Evolutionary conservation across 1,140 invertebrate genomes (phyloP).

Genomic region (Atta cephalotes): DNA sequence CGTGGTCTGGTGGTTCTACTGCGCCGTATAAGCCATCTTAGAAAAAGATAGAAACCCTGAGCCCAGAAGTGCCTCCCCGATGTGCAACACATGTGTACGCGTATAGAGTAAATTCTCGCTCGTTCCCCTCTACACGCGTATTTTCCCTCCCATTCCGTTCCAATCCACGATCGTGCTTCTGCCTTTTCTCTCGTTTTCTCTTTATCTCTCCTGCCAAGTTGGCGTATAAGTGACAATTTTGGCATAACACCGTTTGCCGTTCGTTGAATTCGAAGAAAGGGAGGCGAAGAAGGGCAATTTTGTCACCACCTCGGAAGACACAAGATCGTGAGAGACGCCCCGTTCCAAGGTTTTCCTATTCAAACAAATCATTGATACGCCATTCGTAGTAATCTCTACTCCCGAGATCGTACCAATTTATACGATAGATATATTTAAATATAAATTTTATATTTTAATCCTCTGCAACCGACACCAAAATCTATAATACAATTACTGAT

Average conservation of each 20-base stretch:
- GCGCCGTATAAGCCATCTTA: constrained; percentile 66
- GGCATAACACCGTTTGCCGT: constrained; percentile 35
- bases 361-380: constrained; percentile 31
- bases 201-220: constrained; percentile 42
- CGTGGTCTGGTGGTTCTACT: constrained; percentile 54
- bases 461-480: too few species aligned
- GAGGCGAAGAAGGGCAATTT: constrained; percentile 64
- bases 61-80: constrained; percentile 57
- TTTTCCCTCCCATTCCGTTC: not conserved
- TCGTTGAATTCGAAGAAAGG: constrained; percentile 32
- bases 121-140: too few species aligned
- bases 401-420: not conserved
- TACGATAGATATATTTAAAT: not conserved
- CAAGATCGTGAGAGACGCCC: not conserved
- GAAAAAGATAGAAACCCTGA: constrained; percentile 58
- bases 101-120: constrained; percentile 39
- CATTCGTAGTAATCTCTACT: not conserved
- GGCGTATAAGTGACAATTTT: constrained; percentile 62
- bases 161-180: not conserved
- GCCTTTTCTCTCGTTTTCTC: constrained; percentile 36
- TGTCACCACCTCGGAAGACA: constrained; percentile 21
- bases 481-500: too few species aligned
- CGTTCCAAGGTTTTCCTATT: constrained; percentile 16
- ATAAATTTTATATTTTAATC: not conserved
- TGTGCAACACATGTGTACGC: constrained; percentile 66